Percentiles rank a stretch among this genome's conserved stretches.
phyloP scores from a whole-genome alignment of 2,797 vertebrate species.

The Perodicticus potto region DNA sequence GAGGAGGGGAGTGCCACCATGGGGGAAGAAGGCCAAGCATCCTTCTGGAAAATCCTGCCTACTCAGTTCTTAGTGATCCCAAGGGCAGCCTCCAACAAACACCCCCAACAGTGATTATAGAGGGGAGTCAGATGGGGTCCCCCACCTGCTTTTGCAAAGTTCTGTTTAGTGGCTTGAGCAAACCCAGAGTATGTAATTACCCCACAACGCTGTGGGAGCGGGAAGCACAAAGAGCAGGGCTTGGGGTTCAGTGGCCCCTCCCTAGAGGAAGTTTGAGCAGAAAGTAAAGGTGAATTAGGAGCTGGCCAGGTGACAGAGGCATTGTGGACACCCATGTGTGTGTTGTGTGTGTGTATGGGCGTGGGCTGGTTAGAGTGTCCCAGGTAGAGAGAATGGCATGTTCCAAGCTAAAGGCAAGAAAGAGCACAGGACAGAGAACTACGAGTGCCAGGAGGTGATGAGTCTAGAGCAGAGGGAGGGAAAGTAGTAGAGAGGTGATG shows the following conservation, averaged over 20 bases:
- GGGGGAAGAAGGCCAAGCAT: background rate
- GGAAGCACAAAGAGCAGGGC: background rate
- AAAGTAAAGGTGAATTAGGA: background rate
- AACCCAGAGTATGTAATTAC: background rate
- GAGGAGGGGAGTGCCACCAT: background rate
- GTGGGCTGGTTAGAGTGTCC: background rate
- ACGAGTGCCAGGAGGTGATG: background rate
- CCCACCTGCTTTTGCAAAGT: background rate
- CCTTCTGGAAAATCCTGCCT: background rate
- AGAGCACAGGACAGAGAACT: background rate
- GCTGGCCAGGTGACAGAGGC: background rate
- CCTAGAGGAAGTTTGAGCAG: background rate
- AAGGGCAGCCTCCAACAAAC: background rate
- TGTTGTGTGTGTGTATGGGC: rapidly evolving
- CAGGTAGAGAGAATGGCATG: background rate
- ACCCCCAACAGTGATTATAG: background rate
- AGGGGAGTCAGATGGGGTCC: background rate
- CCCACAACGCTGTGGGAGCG: background rate
- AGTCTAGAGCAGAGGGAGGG: background rate
- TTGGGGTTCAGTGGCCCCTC: background rate
- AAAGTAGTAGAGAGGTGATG: background rate
- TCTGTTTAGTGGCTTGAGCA: background rate
- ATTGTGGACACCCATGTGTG: background rate
- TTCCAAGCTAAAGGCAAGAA: background rate
- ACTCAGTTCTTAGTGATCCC: background rate